phyloP scores from a whole-genome alignment of 1,140 invertebrate species.

The Ips typographus region DNA sequence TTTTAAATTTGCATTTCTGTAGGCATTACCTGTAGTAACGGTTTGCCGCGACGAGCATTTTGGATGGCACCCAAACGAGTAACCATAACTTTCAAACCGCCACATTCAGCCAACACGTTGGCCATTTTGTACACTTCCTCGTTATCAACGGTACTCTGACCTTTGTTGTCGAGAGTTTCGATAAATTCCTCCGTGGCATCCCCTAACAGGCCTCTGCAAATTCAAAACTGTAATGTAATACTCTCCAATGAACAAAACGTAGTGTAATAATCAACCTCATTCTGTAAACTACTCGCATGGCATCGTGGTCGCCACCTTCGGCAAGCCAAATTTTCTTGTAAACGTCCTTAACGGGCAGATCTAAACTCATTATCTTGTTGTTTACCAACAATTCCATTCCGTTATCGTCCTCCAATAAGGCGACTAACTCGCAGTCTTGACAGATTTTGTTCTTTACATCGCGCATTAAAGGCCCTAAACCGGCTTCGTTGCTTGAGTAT shows the following conservation, averaged over 20 bases:
- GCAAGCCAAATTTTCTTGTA: slow-evolving; percentile 85
- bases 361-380: slow-evolving; percentile 97
- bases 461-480: slow-evolving; percentile 94
- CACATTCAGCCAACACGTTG: slow-evolving; percentile 74
- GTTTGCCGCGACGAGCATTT: slow-evolving; percentile 72
- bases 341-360: slow-evolving; percentile 93
- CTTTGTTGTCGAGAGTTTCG: slow-evolving; percentile 87
- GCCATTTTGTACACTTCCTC: slow-evolving; percentile 88
- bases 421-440: slow-evolving; percentile 95
- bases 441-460: slow-evolving; percentile 99
- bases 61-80: slow-evolving; percentile 67
- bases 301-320: slow-evolving; percentile 82
- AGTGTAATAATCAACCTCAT: slow-evolving; percentile 70
- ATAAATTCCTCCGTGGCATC: slow-evolving; percentile 99
- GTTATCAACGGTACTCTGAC: slow-evolving; percentile 88
- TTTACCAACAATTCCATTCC: slow-evolving; percentile 99
- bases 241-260: too few species aligned
- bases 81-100: slow-evolving; percentile 77
- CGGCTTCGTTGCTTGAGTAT: slow-evolving; percentile 90
- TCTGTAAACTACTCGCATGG: slow-evolving; percentile 98
- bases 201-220: slow-evolving; percentile 76
- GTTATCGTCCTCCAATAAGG: slow-evolving; percentile 94
- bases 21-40: slow-evolving; percentile 71
- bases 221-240: background rate
- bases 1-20: background rate